Evolutionary conservation across 2,888 invertebrate genomes (phyloP).

Genomic region (Diplazon laetatorius): DNA sequence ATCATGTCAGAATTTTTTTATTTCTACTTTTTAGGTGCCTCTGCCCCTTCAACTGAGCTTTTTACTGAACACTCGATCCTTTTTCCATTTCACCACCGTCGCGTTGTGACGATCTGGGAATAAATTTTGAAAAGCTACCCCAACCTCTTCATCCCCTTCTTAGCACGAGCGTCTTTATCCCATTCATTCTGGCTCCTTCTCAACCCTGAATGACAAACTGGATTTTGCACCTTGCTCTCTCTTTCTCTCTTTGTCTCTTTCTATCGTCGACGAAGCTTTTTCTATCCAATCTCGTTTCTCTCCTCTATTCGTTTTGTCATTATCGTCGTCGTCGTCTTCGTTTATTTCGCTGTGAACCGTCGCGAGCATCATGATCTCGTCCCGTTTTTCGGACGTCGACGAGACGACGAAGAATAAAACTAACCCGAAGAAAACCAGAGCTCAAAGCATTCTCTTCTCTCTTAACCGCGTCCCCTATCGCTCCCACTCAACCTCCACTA

Average conservation of each 20-base stretch:
- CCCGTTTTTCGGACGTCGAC: constrained; percentile 26
- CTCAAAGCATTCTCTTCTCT: constrained; percentile 37
- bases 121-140: constrained; percentile 30
- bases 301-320: constrained; percentile 9
- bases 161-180: constrained; percentile 39
- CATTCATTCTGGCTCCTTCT: constrained; percentile 57
- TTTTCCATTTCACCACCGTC: constrained; percentile 2
- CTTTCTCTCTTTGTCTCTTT: too few species aligned
- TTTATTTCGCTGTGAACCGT: constrained; percentile 14
- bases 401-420: constrained; percentile 42
- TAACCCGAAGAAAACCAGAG: constrained; percentile 41
- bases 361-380: constrained; percentile 32
- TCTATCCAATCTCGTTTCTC: constrained; percentile 16
- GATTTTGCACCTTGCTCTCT: constrained; percentile 65
- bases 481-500: constrained; percentile 8
- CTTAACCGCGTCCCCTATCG: too few species aligned
- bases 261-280: constrained; percentile 35
- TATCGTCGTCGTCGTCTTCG: constrained; percentile 18
- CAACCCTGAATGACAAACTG: constrained; percentile 72
- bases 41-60: neutral
- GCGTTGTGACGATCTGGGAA: neutral
- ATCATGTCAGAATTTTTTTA: too few species aligned
- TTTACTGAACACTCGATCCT: neutral
- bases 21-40: too few species aligned
- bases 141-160: too few species aligned